Evolutionary conservation across 2,113 vertebrate genomes (phyloP), one percentile per base, ranked within the genome.

Genomic region (Phaetusa simplex): DNA sequence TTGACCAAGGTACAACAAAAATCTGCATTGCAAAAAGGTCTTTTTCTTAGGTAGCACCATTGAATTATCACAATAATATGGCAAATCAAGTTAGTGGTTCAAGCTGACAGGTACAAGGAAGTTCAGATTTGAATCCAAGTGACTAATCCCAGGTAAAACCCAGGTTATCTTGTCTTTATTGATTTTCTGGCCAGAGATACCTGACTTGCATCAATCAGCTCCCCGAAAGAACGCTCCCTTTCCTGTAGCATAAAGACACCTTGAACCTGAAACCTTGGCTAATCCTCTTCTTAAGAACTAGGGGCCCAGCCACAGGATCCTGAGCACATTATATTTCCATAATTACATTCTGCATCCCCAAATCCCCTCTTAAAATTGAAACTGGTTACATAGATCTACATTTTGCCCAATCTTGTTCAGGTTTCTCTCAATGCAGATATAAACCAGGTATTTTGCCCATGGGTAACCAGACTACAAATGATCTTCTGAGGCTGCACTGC

Each of bases 311-410:
- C 76, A 82, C 49, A 64, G 67, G n/a, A 67, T 52, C 8, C 66
- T 18, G 26, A 34, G 13, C 29, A 36, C 2, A 0, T 71, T 52
- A 0, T 11, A 49, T 20, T 52, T 65, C 67, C 52, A 38, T 32
- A 45, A 27, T n/a, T 27, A 65, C 72, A 64, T 24, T 58, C 59
- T 83, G 42, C 38, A 71, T 9, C 27, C 61, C 65, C 61, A 91
- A 66, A 56, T 9, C 8, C 16, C 36, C 21, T 67, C 24, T 45
- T 67, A 30, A 78, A 90, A 66, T 38, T 20, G 5, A 61, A 82
- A 59, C 50, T 32, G 36, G 12, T 45, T 36, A 22, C 29, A 47
- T 3, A 82, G 85, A 43, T 43, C n/a, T 12, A 8, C 71, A 20
- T 81, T 45, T 64, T 40, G 42, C 34, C 36, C 23, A 15, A 45